Evolutionary conservation across 2,797 vertebrate species (phyloP).

Genomic region (Manis crassicaudata): DNA sequence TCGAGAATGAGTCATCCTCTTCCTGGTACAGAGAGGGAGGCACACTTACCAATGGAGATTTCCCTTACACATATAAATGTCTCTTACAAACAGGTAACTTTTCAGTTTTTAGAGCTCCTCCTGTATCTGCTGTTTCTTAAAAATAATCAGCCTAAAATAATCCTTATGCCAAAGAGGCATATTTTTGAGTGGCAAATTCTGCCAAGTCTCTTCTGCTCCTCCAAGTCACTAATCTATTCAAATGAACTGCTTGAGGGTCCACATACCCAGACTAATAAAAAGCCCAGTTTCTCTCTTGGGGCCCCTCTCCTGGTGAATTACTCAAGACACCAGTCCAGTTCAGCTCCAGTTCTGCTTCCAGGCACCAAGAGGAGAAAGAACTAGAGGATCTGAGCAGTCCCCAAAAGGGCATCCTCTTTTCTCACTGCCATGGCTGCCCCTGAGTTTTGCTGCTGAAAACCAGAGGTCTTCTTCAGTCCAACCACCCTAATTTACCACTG

Average conservation of each 20-base stretch:
- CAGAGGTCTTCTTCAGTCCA: background rate
- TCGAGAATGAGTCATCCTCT: background rate
- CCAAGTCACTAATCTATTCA: background rate
- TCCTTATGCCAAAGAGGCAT: background rate
- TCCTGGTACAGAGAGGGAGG: background rate
- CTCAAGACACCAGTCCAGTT: background rate
- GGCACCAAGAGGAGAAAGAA: background rate
- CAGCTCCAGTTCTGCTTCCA: background rate
- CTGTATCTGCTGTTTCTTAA: background rate
- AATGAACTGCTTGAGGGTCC: background rate
- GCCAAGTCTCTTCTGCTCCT: background rate
- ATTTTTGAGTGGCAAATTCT: background rate
- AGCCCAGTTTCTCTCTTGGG: background rate
- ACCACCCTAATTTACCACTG: background rate
- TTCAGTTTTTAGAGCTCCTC: background rate
- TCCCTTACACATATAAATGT: background rate
- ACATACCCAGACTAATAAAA: slow-evolving; percentile 7
- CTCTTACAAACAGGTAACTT: background rate
- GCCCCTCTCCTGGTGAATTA: background rate
- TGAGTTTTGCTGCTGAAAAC: background rate
- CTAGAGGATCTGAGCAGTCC: background rate
- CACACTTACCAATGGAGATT: background rate
- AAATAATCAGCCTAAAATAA: background rate
- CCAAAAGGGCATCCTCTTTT: background rate
- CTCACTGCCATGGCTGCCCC: background rate